Evolutionary conservation across 2,888 invertebrate species (phyloP), one percentile per base, ranked within the genome.

Genomic region (Pammene aurita): DNA sequence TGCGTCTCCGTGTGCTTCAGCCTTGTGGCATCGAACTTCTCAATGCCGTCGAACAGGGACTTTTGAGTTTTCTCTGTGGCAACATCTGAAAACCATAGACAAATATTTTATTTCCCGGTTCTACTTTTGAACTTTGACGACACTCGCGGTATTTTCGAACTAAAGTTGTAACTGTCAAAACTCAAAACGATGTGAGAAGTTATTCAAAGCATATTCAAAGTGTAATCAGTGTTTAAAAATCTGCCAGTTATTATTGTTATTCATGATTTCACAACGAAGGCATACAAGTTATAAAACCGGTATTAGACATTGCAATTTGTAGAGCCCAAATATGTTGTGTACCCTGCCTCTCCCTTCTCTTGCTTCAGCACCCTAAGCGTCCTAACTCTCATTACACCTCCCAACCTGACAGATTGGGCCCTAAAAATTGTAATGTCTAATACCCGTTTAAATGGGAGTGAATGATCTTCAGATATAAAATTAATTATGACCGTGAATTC

Each of bases 1-100:
- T 96, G 95, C 70, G 98, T 98, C 89, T 97, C 96, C 61, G 97
- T 96, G 89, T 97, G 98, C 89, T 97, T 97, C 88, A 98, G 92
- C 86, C 95, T 95, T 77, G 93, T 94, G 71, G 96, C 94, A 89
- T 98, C 96, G 85, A 98, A 98, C 76, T 94, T 94, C 88, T 97
- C 97, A 80, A 98, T 97, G 66, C 97, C 97, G 79, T 96, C 96
- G 82, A 97, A 95, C 73, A 97, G 90, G 72, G 96, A 96, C 86
- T 96, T 95, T 87, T 96, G 96, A 73, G 94, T 96, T 88, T 97
- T 97, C 87, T 98, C 98, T 60, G 96, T 95, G 73, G 96, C 96
- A 77, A 98, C 95, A 94, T 98, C 98, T 97, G 92, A 46, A 92
- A 91, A 84, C 54, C 78, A 83, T 75, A 78, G 73, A 81, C 72